Base-by-base conservation (phyloP, 2,113 vertebrate genomes). In the Narcine bancroftii region DNA sequence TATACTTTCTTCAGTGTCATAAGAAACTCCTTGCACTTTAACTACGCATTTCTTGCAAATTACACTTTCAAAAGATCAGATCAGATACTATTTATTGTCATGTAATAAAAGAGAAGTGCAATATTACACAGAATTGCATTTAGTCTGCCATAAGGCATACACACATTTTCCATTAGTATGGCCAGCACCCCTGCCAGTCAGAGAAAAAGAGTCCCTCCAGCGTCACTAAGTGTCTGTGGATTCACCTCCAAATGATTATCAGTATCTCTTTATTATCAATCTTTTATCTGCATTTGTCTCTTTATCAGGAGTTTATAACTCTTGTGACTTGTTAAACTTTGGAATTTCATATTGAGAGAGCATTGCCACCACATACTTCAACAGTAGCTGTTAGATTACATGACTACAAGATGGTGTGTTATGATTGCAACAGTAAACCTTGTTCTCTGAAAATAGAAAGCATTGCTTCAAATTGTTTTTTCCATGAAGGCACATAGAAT, bases 321-420 rank as follows among this genome's bases (percentile, higher is more conserved):
- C 85, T 47, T 71, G 66, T 4, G 39, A 66, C 42, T 91, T 91
- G 39, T 69, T 91, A 47, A 71, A 91, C 89, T 91, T 91, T 91
- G 89, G 89, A 91, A 91, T 47, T 91, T 91, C 10, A 36, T 91
- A 91, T 53, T 60, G 33, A 91, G 39, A 10, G 39, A 15, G 36
- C 63, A 47, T 26, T 47, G 89, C 11, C 10, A 91, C 39, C 36
- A 71, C 24, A 17, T 89, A 45, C 42, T 91, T 71, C n/a, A 5
- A 91, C 89, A 91, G 89, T 91, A 91, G 89, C 63, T 69, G 39
- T 42, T 4, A 47, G 42, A 69, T 91, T 91, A 91, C 13, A 33
- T 91, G 42, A 69, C 24, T 0, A 45, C 63, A 91, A 91, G 42
- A 24, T 91, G 3, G 66, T 13, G 11, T n/a, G n/a, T 89, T 65